These are phyloP conservation scores for Cryptosula pallasiana DNA, from an alignment of 2,888 invertebrate genomes.

Conservation along the genomic window DNA sequence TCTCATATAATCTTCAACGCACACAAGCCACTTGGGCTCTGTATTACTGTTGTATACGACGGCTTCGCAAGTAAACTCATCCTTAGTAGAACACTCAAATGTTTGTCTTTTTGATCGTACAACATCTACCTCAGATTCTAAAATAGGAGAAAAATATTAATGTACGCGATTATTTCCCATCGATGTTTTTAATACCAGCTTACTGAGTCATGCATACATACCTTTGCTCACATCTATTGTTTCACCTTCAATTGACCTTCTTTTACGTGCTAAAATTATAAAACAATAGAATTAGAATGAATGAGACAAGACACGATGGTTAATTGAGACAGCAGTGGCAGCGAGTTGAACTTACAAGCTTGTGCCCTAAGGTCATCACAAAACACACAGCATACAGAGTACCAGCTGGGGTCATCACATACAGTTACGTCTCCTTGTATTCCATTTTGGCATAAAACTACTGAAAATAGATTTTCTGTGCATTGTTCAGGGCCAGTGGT, in stretches of 20 bases:
- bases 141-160: not conserved
- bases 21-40: not conserved
- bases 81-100: not conserved
- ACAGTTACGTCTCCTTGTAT: not conserved
- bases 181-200: too few species aligned
- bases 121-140: not conserved
- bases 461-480: not conserved
- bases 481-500: not conserved
- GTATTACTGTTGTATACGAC: not conserved
- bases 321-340: not conserved
- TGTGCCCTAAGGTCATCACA: not conserved
- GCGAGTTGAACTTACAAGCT: not conserved
- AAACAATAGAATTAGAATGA: too few species aligned
- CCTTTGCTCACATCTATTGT: not conserved
- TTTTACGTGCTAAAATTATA: not conserved
- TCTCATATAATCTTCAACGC: not conserved
- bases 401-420: not conserved
- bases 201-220: too few species aligned
- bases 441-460: not conserved
- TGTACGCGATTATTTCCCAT: too few species aligned
- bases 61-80: not conserved
- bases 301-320: too few species aligned
- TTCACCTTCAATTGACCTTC: not conserved
- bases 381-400: not conserved
- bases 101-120: not conserved